phyloP scores from a whole-genome alignment of 2,113 vertebrate species.

The Engystomops pustulosus region DNA sequence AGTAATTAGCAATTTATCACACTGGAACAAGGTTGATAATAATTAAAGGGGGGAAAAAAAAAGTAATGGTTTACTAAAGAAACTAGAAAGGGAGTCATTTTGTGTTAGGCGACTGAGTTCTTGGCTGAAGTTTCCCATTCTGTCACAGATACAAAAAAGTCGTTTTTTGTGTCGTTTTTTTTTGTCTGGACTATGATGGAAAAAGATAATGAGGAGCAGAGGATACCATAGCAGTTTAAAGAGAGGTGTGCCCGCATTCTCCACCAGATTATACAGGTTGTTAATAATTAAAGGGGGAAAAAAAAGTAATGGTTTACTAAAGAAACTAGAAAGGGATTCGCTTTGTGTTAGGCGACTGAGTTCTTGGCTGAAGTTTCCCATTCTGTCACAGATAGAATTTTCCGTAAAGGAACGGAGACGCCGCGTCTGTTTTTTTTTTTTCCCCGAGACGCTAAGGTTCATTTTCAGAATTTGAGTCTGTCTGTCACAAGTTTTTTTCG shows the following conservation, averaged over 20 bases:
- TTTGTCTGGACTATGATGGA: neutral
- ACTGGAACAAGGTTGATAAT: slow-evolving; percentile 94
- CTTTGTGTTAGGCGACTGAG: slow-evolving; percentile 84
- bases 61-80: slow-evolving; percentile 92
- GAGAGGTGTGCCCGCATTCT: neutral
- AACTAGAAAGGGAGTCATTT: slow-evolving; percentile 94
- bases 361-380: slow-evolving; percentile 79
- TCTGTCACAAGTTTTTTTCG: slow-evolving; percentile 73
- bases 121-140: slow-evolving; percentile 79
- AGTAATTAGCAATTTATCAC: slow-evolving; percentile 99
- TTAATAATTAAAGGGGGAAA: no score
- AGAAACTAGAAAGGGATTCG: slow-evolving; percentile 94
- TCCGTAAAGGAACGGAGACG: slow-evolving; percentile 63
- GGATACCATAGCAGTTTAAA: neutral
- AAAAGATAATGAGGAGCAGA: neutral
- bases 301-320: slow-evolving; percentile 91
- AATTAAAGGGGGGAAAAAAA: slow-evolving; percentile 83
- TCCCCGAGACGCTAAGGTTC: slow-evolving; percentile 66
- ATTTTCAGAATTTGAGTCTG: slow-evolving; percentile 76
- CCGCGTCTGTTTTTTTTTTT: neutral
- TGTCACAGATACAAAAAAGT: slow-evolving; percentile 72
- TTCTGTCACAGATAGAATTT: slow-evolving; percentile 74
- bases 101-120: slow-evolving; percentile 82
- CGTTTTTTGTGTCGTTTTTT: no score
- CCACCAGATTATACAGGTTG: neutral